Conservation (phyloP, 2,113 vertebrate species). For the Mastomys natalensis region DNA sequence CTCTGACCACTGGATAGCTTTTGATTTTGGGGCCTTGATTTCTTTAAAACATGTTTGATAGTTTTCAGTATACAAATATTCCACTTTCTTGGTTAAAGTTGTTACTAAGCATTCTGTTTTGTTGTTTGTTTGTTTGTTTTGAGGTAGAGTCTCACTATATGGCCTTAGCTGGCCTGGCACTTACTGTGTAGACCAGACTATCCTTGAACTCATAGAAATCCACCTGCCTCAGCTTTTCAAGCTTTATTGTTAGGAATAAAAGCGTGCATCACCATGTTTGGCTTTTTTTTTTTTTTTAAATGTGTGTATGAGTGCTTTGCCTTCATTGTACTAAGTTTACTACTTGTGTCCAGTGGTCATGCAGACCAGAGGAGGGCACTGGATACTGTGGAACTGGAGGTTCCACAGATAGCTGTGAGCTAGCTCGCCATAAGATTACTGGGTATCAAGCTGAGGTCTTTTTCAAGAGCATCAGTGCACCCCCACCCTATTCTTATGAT, state of each 20-base stretch:
- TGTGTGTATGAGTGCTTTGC: background rate
- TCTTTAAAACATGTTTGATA: background rate
- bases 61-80: background rate
- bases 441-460: background rate
- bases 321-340: background rate
- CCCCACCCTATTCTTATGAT: background rate
- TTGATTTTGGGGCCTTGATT: background rate
- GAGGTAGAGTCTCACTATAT: background rate
- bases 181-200: background rate
- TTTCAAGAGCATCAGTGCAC: background rate
- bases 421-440: background rate
- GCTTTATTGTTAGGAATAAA: background rate
- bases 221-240: background rate
- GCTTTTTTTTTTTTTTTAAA: background rate
- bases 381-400: background rate
- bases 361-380: background rate
- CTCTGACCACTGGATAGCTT: background rate
- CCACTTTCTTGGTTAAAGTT: background rate
- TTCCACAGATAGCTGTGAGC: background rate
- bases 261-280: background rate
- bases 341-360: background rate
- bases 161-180: background rate
- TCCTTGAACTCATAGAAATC: background rate
- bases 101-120: background rate
- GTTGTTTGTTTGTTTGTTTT: background rate